Base-by-base conservation (phyloP, 2,113 vertebrate species). In the Bettongia penicillata region DNA sequence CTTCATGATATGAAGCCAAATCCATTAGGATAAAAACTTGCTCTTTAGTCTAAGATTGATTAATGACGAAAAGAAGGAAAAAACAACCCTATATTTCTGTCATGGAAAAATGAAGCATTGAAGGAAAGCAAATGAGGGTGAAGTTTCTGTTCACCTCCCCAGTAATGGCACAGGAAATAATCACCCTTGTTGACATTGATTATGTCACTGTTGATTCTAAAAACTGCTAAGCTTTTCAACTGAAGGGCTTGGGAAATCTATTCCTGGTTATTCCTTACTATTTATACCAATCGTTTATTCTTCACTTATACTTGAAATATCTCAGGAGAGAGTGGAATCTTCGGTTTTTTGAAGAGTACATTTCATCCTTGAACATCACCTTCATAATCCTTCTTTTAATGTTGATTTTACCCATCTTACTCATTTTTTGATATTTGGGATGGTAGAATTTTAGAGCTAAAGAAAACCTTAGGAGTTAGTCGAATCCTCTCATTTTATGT, bases 11-110 rank as follows among this genome's bases (percentile, higher is more conserved):
- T 14, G 28, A 93, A 84, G 48, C 37, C 48, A 93, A 93, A 51
- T 93, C 92, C 61, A 93, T 93, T 93, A 93, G 49, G 49, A 93
- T 93, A 61, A 93, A 68, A 77, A 93, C 57, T 61, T 93, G 57
- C 55, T 93, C 53, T 93, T 77, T 23, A 93, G 48, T 93, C 49
- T 68, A 77, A 84, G 55, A 77, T 52, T 77, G 48, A 77, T 93
- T 93, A 93, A 93, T 77, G 23, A 11, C 11, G 4, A 93, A 93
- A 68, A 93, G 61, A 93, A 68, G 43, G n/a, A 77, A 84, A 84
- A 50, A 68, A 84, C 68, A 43, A 43, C n/a, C 7, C 22, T 84
- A 90, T 31, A 50, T 49, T 50, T 84, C 92, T 93, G 50, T 93
- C 50, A 84, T 50, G 50, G 50, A 93, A 93, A 84, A 43, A 24